These are phyloP conservation scores for Vipera latastei DNA, from an alignment of 2,797 vertebrate species.

Conservation along the genomic window DNA sequence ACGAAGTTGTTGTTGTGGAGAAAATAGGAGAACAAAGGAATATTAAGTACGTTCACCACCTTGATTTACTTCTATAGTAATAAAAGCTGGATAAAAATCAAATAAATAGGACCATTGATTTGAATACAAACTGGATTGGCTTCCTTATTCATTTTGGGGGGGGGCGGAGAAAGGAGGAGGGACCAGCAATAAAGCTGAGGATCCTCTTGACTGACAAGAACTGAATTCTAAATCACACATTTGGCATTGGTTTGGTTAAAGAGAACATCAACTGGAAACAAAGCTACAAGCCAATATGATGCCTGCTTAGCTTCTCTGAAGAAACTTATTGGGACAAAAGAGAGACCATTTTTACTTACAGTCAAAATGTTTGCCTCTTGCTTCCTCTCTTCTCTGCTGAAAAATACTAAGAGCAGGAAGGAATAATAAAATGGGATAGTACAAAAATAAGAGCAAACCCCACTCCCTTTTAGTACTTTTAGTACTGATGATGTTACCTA, in stretches of 20 bases:
- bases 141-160: not conserved
- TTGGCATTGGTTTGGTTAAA: constrained; percentile 23
- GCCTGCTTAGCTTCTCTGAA: constrained; percentile 24
- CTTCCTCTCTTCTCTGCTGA: not conserved
- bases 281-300: constrained; percentile 28
- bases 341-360: not conserved
- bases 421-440: not conserved
- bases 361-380: not conserved
- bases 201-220: constrained; percentile 19
- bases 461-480: not conserved
- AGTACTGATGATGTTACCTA: not conserved
- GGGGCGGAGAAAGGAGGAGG: not conserved
- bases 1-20: not conserved
- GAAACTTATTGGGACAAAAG: constrained; percentile 26
- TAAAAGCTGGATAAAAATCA: not conserved
- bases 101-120: constrained; percentile 15
- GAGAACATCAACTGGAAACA: constrained; percentile 19
- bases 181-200: constrained; percentile 28
- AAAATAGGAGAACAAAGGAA: not conserved
- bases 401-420: constrained; percentile 9
- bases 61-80: not conserved
- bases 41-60: not conserved
- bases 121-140: not conserved
- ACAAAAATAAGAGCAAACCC: not conserved
- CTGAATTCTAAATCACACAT: constrained; percentile 20